phyloP scores from a whole-genome alignment of 2,113 vertebrate genomes.

The Rhodinocichla rosea region DNA sequence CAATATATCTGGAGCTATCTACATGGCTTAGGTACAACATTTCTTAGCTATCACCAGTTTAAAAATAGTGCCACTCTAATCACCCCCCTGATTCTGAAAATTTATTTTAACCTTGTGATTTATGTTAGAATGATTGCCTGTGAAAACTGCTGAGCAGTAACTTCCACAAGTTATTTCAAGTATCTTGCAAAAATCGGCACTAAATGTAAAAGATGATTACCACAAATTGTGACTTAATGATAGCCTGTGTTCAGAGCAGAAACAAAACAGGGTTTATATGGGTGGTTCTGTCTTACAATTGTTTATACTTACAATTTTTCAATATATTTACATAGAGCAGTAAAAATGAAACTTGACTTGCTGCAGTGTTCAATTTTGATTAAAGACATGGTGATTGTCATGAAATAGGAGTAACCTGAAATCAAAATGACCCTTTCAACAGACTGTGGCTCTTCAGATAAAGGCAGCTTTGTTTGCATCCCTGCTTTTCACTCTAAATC shows the following conservation, averaged over 20 bases:
- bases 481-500: neutral
- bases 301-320: slow-evolving; percentile 29
- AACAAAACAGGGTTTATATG: neutral
- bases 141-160: neutral
- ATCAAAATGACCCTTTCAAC: slow-evolving; percentile 9
- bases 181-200: neutral
- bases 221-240: slow-evolving; percentile 43
- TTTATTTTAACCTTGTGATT: slow-evolving; percentile 4
- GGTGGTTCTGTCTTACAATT: neutral
- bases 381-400: neutral
- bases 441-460: neutral
- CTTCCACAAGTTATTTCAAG: slow-evolving; percentile 17
- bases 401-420: slow-evolving; percentile 8
- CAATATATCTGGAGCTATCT: neutral
- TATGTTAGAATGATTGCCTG: neutral
- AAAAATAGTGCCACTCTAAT: neutral
- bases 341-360: slow-evolving; percentile 28
- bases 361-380: slow-evolving; percentile 5
- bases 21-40: neutral
- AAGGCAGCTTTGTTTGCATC: neutral
- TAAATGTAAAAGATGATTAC: slow-evolving; percentile 25
- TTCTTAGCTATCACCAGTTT: neutral
- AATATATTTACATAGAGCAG: slow-evolving; percentile 13
- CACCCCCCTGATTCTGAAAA: neutral
- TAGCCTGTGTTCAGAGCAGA: neutral